Base-by-base conservation (phyloP, 1,140 invertebrate species). In the Drosophila parabipectinata region DNA sequence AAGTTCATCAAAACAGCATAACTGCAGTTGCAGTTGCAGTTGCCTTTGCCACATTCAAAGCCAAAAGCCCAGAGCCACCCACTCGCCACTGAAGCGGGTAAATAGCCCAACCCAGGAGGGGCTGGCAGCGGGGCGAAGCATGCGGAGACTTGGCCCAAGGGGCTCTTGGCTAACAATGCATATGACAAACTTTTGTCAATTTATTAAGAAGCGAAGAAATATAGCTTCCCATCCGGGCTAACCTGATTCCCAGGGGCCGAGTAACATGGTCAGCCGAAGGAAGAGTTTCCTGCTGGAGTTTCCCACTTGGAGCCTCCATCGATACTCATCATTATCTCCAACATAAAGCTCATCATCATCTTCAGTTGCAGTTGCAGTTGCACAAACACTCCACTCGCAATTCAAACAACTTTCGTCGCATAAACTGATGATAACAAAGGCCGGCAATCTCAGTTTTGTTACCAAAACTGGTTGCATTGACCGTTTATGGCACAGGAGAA, bases 151-250 rank as follows among this genome's bases (percentile, higher is more conserved):
- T 72, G 60, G 67, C 55, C 81, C 83, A 76, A 51, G 77, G 72
- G 81, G 67, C 77, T 77, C 82, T 87, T 68, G 64, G 63, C 78
- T 63, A 87, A 87, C 82, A 87, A 87, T 87, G 83, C 83, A 88
- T 87, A 87, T 87, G 83, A 87, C 83, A 87, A 87, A 87, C 83
- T 87, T 87, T 87, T 87, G 83, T 87, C 83, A 87, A 87, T 87
- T 87, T 87, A 87, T 88, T 87, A 87, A 77, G 81, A 83, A 83
- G 53, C 67, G n/a, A 57, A 71, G 67, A 69, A 71, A 68, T 68
- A 69, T 79, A 64, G 71, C 58, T 63, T 50, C 68, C 60, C 55
- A 64, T 32, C 34, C 18, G 71, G 69, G 79, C 75, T 87, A 87
- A 87, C 83, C 83, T 87, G 79, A 87, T 87, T 87, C 83, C 83